These are phyloP conservation scores for Cactoblastis cactorum DNA, from an alignment of 2,888 invertebrate genomes.

Conservation along the genomic window DNA sequence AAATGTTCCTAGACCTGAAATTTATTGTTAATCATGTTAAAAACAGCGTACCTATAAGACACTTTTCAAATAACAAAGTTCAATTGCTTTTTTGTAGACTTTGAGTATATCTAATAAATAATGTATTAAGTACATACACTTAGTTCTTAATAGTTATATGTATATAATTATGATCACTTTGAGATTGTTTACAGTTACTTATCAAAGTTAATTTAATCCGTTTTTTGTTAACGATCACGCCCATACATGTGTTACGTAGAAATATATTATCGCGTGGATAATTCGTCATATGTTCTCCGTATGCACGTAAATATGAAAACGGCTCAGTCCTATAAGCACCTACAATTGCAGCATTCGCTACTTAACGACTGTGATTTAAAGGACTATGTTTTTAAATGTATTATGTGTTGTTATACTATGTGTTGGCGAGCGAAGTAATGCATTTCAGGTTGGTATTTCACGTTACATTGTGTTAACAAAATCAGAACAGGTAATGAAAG, in stretches of 20 bases:
- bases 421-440: constrained; percentile 11
- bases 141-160: no score
- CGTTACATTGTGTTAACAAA: neutral
- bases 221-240: constrained; percentile 37
- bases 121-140: no score
- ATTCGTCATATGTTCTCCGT: constrained; percentile 49
- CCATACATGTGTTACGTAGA: constrained; percentile 40
- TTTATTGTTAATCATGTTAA: no score
- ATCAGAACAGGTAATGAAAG: neutral
- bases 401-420: constrained; percentile 1
- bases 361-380: neutral
- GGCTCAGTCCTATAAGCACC: constrained; percentile 19
- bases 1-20: no score
- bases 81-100: no score
- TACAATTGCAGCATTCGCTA: neutral
- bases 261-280: constrained; percentile 64
- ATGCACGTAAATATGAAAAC: constrained; percentile 43
- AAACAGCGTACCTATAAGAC: no score
- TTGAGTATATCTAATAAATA: no score
- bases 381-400: constrained; percentile 10
- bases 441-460: constrained; percentile 8
- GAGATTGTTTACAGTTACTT: no score
- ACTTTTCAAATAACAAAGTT: no score
- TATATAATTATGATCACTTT: no score
- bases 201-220: constrained; percentile 25